These are phyloP conservation scores for Gallinago media DNA, from an alignment of 2,113 vertebrate genomes.

Conservation along the genomic window DNA sequence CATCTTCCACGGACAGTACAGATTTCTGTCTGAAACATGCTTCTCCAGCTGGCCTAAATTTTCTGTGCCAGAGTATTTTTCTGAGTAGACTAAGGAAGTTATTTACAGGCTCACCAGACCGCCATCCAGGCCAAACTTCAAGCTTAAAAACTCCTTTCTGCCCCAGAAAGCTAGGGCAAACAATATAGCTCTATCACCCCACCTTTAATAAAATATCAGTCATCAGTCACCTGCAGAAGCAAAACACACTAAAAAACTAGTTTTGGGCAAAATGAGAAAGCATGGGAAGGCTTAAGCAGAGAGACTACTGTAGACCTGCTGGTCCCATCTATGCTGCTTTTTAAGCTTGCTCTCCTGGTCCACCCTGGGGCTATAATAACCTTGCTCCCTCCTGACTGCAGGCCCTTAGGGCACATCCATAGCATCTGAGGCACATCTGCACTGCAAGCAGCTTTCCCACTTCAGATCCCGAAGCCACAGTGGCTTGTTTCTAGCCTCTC, in stretches of 20 bases:
- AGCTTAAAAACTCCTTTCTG: neutral
- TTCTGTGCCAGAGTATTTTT: neutral
- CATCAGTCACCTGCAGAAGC: neutral
- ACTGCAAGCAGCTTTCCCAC: neutral
- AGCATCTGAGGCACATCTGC: rapidly evolving
- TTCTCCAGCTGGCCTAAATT: neutral
- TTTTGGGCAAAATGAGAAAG: neutral
- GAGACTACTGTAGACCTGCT: neutral
- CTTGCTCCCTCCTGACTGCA: neutral
- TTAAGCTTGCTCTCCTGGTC: neutral
- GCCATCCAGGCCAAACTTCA: neutral
- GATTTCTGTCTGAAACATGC: neutral
- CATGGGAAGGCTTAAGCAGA: neutral
- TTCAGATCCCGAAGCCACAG: neutral
- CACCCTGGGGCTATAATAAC: neutral
- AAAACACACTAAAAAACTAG: neutral
- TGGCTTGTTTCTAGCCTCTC: neutral
- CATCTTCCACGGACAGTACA: neutral
- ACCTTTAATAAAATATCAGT: neutral
- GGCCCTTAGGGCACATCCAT: neutral
- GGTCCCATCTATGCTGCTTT: neutral
- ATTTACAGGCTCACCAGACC: neutral
- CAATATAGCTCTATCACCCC: neutral
- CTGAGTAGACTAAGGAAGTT: neutral
- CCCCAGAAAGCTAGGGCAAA: neutral